phyloP scores from a whole-genome alignment of 2,888 invertebrate genomes.

The Cecidostiba fungosa region DNA sequence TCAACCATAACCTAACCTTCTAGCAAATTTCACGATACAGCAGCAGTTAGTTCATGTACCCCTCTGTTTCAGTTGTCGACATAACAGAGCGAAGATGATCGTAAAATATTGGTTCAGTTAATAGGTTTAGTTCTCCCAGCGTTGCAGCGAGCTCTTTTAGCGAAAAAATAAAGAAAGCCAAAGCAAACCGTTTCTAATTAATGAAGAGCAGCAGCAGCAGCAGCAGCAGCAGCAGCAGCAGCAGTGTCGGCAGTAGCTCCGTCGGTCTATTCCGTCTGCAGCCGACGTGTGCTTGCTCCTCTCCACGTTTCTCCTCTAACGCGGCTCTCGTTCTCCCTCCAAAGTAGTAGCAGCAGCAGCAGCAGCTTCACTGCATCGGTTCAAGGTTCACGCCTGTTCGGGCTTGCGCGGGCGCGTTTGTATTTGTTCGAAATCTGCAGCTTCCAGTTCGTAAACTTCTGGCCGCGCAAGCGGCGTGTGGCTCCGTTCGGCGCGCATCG shows the following conservation, averaged over 20 bases:
- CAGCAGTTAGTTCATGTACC: no score
- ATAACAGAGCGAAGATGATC: not conserved
- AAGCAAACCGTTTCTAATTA: not conserved
- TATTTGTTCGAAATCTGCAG: conserved; percentile 16
- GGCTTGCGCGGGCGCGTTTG: not conserved
- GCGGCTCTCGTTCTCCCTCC: not conserved
- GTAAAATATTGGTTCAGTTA: not conserved
- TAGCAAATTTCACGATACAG: no score
- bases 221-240: not conserved
- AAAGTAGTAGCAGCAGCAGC: not conserved
- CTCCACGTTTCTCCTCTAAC: not conserved
- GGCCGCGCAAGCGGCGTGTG: not conserved
- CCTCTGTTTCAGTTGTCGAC: not conserved
- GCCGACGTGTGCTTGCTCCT: not conserved
- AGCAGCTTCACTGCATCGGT: not conserved
- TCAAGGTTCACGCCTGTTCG: conserved; percentile 5
- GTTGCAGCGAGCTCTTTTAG: not conserved
- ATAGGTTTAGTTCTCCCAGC: not conserved
- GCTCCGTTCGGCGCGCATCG: conserved; percentile 1
- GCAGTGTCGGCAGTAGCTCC: not conserved
- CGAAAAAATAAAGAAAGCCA: not conserved
- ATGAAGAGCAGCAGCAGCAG: not conserved
- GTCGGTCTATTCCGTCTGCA: not conserved
- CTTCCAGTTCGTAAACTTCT: conserved; percentile 20
- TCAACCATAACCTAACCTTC: no score